Base-by-base conservation (phyloP, 2,797 vertebrate genomes). In the Manis crassicaudata region DNA sequence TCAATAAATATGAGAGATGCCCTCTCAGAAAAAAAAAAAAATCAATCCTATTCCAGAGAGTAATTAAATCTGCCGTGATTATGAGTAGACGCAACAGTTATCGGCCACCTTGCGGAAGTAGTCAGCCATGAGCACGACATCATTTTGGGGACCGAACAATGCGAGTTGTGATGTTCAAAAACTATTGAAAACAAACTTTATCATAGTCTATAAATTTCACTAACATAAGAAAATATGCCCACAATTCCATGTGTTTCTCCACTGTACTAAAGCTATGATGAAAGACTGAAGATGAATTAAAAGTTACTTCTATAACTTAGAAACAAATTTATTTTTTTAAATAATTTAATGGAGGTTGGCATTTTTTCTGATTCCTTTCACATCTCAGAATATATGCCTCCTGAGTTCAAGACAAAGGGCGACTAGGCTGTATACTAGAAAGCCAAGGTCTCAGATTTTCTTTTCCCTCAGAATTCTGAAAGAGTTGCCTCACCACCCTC, bases 231-330 rank as follows among this genome's bases (percentile, higher is more conserved):
- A 92, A 88, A 54, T 79, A 93, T 20, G 85, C 85, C 40, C 60
- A 46, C 11, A 54, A 46, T 77, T 85, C 58, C 54, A 12, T 21
- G 9, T 50, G 14, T 89, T 93, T 17, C 32, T 54, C 35, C 6
- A 37, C 17, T 54, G 25, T 2, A 29, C 37, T 92, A 18, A 90
- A 81, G 83, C 52, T 63, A 17, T 81, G 6, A 82, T 35, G 72
- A 75, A 96, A 90, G n/a, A 67, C 7, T 85, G 29, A 93, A 89
- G 32, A n/a, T 13, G 88, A 82, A 82, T 68, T 87, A 62, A 68
- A 97, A 92, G 7, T 68, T 87, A 73, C 2, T 84, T 72, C 62
- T 58, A 58, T 72, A 90, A 68, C 8, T 80, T 86, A 88, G 50
- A 93, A 65, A 40, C 9, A 8, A 84, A 54, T 20, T 56, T 65